phyloP scores from a whole-genome alignment of 1,140 invertebrate genomes.

The Meloidogyne floridensis region DNA sequence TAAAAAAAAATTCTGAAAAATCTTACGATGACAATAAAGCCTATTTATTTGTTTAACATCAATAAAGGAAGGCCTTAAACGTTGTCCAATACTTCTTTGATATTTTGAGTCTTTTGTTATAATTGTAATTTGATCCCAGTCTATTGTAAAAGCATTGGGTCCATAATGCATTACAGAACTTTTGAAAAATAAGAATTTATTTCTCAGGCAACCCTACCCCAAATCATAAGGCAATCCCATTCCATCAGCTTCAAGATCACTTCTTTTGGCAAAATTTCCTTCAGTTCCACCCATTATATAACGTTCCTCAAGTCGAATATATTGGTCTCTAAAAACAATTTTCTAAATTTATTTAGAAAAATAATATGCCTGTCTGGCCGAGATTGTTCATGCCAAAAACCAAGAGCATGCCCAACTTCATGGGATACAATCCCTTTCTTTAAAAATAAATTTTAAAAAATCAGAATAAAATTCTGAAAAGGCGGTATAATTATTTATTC shows the following conservation, averaged over 20 bases:
- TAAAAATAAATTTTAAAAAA: conserved; percentile 12
- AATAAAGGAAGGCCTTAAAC: conserved; percentile 62
- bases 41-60: conserved; percentile 65
- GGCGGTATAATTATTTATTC: no score
- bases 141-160: conserved; percentile 58
- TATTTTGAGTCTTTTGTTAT: conserved; percentile 59
- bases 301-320: conserved; percentile 62
- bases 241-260: conserved; percentile 55
- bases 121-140: conserved; percentile 63
- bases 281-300: conserved; percentile 60
- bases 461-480: no score
- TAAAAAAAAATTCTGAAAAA: not conserved
- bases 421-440: conserved; percentile 66
- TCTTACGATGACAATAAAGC: conserved; percentile 57
- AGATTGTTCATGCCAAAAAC: conserved; percentile 69
- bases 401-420: conserved; percentile 69
- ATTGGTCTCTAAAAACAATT: conserved; percentile 65
- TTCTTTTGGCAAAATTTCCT: conserved; percentile 46
- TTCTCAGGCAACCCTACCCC: conserved; percentile 32
- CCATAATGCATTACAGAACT: conserved; percentile 19
- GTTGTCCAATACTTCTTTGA: conserved; percentile 64
- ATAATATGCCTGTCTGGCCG: conserved; percentile 40
- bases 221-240: conserved; percentile 66
- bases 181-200: no score
- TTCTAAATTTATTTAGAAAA: not conserved